These are phyloP conservation scores for Drosophila buzzatii DNA, from an alignment of 2,888 invertebrate genomes.

Conservation along the genomic window DNA sequence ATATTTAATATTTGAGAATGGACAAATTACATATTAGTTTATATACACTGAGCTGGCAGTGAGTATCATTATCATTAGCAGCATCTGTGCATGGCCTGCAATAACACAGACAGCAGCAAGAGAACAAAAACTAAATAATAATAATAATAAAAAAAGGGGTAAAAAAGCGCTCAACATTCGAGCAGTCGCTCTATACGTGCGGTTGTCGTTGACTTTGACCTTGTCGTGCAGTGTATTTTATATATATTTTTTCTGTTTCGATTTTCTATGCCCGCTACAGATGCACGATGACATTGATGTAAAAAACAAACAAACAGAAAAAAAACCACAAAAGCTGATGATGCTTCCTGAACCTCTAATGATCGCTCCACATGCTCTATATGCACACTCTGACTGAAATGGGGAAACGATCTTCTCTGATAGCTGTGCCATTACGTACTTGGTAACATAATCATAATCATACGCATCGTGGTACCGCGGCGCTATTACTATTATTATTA, in stretches of 20 bases:
- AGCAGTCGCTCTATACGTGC: slow-evolving; percentile 28
- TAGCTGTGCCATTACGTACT: not conserved
- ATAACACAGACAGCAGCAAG: slow-evolving; percentile 26
- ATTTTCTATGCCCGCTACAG: slow-evolving; percentile 31
- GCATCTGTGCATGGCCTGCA: slow-evolving; percentile 55
- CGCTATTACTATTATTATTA: slow-evolving; percentile 4
- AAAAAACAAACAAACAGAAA: not conserved
- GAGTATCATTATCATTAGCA: slow-evolving; percentile 61
- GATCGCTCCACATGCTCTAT: slow-evolving; percentile 36
- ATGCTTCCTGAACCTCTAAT: slow-evolving; percentile 48
- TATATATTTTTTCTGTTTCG: slow-evolving; percentile 9
- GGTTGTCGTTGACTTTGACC: slow-evolving; percentile 61
- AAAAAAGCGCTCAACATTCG: slow-evolving; percentile 39
- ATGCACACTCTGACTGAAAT: slow-evolving; percentile 29
- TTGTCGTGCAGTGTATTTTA: slow-evolving; percentile 51
- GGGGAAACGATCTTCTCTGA: not conserved
- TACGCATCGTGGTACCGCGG: slow-evolving; percentile 53
- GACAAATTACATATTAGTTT: slow-evolving; percentile 21
- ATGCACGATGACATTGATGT: slow-evolving; percentile 54
- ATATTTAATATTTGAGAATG: slow-evolving; percentile 10
- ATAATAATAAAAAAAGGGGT: not conserved
- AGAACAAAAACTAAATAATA: slow-evolving; percentile 7
- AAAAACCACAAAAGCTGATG: slow-evolving; percentile 44
- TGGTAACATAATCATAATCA: slow-evolving; percentile 36
- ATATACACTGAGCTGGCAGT: slow-evolving; percentile 19